Evolutionary conservation across 2,888 invertebrate species (phyloP), one percentile per base, ranked within the genome.

Genomic region (Chaetogeoica ovagalla): DNA sequence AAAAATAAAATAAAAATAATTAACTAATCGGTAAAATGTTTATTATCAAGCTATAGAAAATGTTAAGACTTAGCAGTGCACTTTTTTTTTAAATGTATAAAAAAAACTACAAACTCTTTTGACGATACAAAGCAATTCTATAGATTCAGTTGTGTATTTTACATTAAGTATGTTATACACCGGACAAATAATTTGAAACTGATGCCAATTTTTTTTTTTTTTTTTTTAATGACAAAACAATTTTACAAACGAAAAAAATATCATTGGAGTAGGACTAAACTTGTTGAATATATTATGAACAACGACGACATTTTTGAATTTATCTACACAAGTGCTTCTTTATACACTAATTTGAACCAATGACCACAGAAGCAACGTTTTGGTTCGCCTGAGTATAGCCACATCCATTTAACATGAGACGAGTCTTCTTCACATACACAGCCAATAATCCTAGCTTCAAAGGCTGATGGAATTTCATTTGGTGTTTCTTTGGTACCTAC

Each of bases 401-500:
- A 96, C 92, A 98, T 95, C 95, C 96, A 98, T 86, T 92, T 94
- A 84, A 98, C 91, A 83, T 91, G 89, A 81, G 94, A 92, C 74
- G 95, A 91, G 86, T 98, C 98, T 87, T 97, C 96, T 87, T 98
- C 96, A 87, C 98, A 98, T 87, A 97, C 91, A 87, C 98, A 98
- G 82, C 98, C 98, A 83, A 98, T 91, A 84, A 98, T 90, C 85
- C 98, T 92, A 81, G 94, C 92, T 77, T 94, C 93, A 84, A 93
- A 94, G 85, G 94, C 93, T 75, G 97, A 97, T 82, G 96, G 96
- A 85, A 98, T 93, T 83, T 94, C 87, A 84, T 94, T 97, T 81
- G 98, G 98, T 83, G 89, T 88, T 52, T 92, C 93, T 85, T 93
- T 92, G 82, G 97, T 94, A 84, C 97, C 94, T 4, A 90, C 71